Percentiles rank a stretch among this genome's conserved stretches.
These are phyloP conservation scores for Eriosoma lanigerum DNA, from an alignment of 1,140 invertebrate genomes.

Conservation along the genomic window DNA sequence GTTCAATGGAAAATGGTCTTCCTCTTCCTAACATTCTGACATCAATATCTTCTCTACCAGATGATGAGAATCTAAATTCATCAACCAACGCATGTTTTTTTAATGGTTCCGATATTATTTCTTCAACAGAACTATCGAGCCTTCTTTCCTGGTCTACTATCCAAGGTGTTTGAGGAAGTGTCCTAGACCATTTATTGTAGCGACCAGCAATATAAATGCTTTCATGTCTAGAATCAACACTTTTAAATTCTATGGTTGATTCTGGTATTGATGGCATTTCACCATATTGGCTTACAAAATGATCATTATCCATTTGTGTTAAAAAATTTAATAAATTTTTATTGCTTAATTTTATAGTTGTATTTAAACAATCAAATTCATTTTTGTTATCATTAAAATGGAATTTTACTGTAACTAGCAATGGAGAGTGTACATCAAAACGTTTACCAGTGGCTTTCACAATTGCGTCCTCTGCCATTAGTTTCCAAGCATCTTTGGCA, in stretches of 20 bases:
- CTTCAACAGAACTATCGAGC: conserved; percentile 85
- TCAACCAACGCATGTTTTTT: conserved; percentile 62
- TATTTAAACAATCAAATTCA: conserved; percentile 65
- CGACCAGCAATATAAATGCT: conserved; percentile 62
- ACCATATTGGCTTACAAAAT: conserved; percentile 49
- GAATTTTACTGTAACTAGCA: conserved; percentile 63
- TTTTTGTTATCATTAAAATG: conserved; percentile 61
- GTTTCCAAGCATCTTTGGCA: conserved; percentile 71
- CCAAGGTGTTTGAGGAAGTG: conserved; percentile 93
- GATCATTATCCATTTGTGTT: conserved; percentile 20
- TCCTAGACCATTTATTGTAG: conserved; percentile 85
- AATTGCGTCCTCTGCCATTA: conserved; percentile 61
- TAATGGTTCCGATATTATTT: conserved; percentile 74
- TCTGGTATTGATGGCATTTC: conserved; percentile 42
- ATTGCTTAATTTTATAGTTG: conserved; percentile 65
- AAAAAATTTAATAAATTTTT: conserved; percentile 57
- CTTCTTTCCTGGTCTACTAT: conserved; percentile 78
- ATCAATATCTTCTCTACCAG: conserved; percentile 93
- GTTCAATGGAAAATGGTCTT: conserved; percentile 82
- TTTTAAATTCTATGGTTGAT: conserved; percentile 49
- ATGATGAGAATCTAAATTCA: conserved; percentile 76
- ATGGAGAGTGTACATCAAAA: conserved; percentile 61
- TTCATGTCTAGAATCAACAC: conserved; percentile 52
- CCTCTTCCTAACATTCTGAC: conserved; percentile 84
- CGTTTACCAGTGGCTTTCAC: conserved; percentile 59